Evolutionary conservation across 1,140 invertebrate species (phyloP).

Genomic region (Epicauta chinensis): DNA sequence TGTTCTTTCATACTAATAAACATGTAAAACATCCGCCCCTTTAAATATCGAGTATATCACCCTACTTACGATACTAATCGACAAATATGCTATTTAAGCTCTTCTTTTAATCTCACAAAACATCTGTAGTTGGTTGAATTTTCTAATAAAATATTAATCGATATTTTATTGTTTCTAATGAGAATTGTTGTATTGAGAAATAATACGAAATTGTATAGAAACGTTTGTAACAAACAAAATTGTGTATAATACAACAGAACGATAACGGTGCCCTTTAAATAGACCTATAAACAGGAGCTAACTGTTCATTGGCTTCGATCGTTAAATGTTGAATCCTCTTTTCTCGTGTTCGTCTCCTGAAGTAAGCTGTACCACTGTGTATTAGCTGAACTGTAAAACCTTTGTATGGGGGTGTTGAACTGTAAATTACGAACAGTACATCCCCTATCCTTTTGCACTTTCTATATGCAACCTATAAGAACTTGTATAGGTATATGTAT

Average conservation of each 20-base stretch:
- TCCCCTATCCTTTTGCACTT: constrained; percentile 12
- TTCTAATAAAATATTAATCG: no score
- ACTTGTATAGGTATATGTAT: neutral
- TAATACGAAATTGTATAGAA: no score
- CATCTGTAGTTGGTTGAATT: no score
- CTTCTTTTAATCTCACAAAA: neutral
- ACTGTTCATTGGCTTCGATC: constrained; percentile 11
- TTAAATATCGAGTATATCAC: neutral
- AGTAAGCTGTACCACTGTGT: constrained; percentile 6
- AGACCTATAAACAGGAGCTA: constrained; percentile 4
- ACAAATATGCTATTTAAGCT: constrained; percentile 11
- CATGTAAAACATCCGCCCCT: neutral
- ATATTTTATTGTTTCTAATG: no score
- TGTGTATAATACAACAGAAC: no score
- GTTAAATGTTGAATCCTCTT: constrained; percentile 13
- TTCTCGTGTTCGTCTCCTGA: constrained; percentile 11
- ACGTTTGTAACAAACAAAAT: no score
- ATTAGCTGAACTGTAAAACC: constrained; percentile 13
- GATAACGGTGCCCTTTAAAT: neutral
- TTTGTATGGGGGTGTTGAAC: constrained; percentile 12
- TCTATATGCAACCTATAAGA: neutral
- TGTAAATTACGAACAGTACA: constrained; percentile 15
- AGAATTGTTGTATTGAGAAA: no score
- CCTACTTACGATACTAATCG: constrained; percentile 7
- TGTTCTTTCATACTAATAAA: constrained; percentile 9